Conservation (phyloP, 2,888 invertebrate species). For the Syritta pipiens region DNA sequence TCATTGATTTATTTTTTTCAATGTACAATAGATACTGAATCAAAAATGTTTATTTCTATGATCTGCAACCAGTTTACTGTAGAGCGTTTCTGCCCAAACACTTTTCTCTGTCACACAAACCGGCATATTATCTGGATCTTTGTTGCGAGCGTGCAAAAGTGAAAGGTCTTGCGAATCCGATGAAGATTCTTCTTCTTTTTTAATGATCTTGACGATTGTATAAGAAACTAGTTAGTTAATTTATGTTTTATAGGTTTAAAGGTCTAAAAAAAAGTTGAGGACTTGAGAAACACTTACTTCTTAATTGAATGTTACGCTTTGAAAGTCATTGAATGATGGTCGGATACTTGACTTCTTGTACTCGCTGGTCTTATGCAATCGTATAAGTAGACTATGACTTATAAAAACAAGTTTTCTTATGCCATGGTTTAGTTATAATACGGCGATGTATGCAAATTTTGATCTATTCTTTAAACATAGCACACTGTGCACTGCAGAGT, state of each 20-base stretch:
- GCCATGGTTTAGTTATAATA: slow-evolving; percentile 30
- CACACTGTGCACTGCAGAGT: no score
- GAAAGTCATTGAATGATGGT: slow-evolving; percentile 18
- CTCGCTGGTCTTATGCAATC: slow-evolving; percentile 44
- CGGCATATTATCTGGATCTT: slow-evolving; percentile 1
- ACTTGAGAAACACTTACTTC: slow-evolving; percentile 39
- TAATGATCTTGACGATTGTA: slow-evolving; percentile 47
- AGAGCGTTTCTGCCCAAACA: no score
- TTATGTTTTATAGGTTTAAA: slow-evolving; percentile 32
- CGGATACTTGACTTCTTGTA: slow-evolving; percentile 27
- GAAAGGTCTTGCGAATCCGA: slow-evolving; percentile 35
- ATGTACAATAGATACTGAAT: no score
- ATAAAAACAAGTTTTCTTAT: slow-evolving; percentile 23
- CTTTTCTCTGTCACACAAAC: no score
- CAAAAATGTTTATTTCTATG: no score
- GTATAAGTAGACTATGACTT: background rate
- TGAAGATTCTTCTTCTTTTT: slow-evolving; percentile 48
- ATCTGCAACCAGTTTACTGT: no score
- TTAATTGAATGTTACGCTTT: slow-evolving; percentile 43
- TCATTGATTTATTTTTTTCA: no score
- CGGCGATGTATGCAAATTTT: slow-evolving; percentile 36
- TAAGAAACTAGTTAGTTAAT: slow-evolving; percentile 60
- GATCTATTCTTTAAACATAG: no score
- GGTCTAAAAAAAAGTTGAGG: no score
- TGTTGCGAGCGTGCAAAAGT: slow-evolving; percentile 29